These are phyloP conservation scores for Macropis europaea DNA, from an alignment of 2,888 invertebrate genomes.

Conservation along the genomic window DNA sequence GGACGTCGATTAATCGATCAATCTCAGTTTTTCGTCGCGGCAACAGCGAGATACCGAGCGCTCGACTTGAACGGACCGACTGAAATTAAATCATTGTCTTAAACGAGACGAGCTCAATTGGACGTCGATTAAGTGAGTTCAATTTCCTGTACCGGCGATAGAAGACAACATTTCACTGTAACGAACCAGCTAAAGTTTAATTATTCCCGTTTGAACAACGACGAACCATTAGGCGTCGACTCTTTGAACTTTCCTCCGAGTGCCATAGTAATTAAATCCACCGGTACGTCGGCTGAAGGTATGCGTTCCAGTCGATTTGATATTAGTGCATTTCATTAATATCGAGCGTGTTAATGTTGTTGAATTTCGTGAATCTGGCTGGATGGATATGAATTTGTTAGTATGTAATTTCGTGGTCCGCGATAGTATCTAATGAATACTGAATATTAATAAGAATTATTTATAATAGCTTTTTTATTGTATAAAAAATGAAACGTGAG, in stretches of 20 bases:
- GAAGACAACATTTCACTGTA: background rate
- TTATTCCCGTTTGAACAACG: slow-evolving; percentile 10
- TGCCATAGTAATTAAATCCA: too few species aligned
- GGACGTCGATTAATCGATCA: background rate
- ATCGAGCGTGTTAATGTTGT: too few species aligned
- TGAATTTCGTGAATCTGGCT: too few species aligned
- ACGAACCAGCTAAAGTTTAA: slow-evolving; percentile 16
- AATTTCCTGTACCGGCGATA: background rate
- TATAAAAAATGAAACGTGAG: too few species aligned
- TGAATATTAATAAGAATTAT: too few species aligned
- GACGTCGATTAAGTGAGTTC: slow-evolving; percentile 24
- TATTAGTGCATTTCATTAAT: too few species aligned
- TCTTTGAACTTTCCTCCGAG: background rate
- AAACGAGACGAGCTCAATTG: slow-evolving; percentile 17
- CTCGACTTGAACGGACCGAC: background rate
- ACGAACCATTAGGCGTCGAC: background rate
- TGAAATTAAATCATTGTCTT: slow-evolving; percentile 21
- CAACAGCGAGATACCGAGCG: background rate
- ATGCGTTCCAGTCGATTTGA: too few species aligned
- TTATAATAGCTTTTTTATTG: too few species aligned
- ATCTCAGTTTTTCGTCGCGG: background rate
- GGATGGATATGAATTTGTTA: too few species aligned
- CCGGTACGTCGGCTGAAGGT: too few species aligned
- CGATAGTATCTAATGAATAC: too few species aligned
- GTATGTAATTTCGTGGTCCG: too few species aligned